phyloP scores from a whole-genome alignment of 2,113 vertebrate genomes.

The Mungos mungo region DNA sequence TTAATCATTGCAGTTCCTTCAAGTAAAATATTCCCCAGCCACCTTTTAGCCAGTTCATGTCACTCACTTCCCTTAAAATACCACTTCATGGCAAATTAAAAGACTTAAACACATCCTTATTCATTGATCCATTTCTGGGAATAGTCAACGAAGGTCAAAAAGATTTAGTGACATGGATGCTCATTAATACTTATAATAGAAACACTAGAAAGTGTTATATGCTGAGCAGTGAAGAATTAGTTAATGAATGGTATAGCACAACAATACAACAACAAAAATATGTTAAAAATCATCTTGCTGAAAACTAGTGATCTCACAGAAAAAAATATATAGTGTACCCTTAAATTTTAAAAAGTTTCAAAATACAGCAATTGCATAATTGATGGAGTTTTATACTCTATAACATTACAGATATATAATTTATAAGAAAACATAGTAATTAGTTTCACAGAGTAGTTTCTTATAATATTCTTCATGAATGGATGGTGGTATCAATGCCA shows the following conservation, averaged over 20 bases:
- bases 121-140: conserved; percentile 38
- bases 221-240: not conserved
- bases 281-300: not conserved
- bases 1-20: not conserved
- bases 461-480: conserved; percentile 46
- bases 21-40: conserved; percentile 48
- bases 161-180: conserved; percentile 3
- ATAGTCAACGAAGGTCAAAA: conserved; percentile 23
- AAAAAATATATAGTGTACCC: not conserved
- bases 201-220: not conserved
- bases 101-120: not conserved
- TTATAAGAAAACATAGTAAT: conserved; percentile 57
- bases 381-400: not conserved
- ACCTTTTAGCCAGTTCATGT: not conserved
- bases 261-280: not conserved
- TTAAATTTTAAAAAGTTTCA: not conserved
- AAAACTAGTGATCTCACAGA: not conserved
- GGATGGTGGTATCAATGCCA: conserved; percentile 9
- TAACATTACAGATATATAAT: not conserved
- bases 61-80: conserved; percentile 33
- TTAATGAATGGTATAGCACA: not conserved
- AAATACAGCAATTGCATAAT: conserved; percentile 24
- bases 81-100: conserved; percentile 48
- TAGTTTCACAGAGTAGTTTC: conserved; percentile 53
- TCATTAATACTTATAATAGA: not conserved